Conservation (phyloP, 2,797 vertebrate genomes). For the Darevskia nairensis region DNA sequence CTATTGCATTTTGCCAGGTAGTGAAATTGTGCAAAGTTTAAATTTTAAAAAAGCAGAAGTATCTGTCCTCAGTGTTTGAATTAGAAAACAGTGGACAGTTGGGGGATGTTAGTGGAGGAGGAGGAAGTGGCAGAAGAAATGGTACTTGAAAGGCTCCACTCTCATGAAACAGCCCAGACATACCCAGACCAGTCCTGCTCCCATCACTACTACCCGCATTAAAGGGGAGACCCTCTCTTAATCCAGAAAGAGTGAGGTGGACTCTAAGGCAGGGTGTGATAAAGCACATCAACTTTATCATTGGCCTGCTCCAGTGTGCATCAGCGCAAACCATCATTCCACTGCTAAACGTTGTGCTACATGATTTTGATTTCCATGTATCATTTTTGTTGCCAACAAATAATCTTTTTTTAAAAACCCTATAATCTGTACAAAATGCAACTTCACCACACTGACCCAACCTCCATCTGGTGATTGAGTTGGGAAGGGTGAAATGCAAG, state of each 20-base stretch:
- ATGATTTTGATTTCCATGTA: slow-evolving; percentile 62
- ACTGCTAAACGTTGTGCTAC: slow-evolving; percentile 63
- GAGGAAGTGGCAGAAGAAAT: neutral
- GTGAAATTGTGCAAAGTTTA: neutral
- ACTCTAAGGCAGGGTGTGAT: neutral
- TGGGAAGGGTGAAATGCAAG: slow-evolving; percentile 47
- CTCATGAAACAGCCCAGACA: neutral
- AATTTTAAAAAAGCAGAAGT: neutral
- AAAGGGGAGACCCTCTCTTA: neutral
- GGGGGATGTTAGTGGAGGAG: neutral
- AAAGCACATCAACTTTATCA: neutral
- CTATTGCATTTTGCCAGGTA: neutral
- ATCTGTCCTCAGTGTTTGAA: neutral
- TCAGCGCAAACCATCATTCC: slow-evolving; percentile 64
- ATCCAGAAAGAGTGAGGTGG: neutral
- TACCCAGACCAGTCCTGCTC: neutral
- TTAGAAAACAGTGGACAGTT: neutral
- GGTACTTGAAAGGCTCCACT: neutral
- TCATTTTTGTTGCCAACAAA: slow-evolving; percentile 73
- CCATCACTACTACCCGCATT: neutral
- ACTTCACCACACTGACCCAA: slow-evolving; percentile 71
- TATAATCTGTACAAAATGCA: slow-evolving; percentile 67
- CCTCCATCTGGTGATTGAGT: slow-evolving; percentile 69
- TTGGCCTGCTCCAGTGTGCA: neutral
- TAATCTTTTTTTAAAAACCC: slow-evolving; percentile 70